Conservation (phyloP, 2,113 vertebrate genomes). For the Callopanchax toddi region DNA sequence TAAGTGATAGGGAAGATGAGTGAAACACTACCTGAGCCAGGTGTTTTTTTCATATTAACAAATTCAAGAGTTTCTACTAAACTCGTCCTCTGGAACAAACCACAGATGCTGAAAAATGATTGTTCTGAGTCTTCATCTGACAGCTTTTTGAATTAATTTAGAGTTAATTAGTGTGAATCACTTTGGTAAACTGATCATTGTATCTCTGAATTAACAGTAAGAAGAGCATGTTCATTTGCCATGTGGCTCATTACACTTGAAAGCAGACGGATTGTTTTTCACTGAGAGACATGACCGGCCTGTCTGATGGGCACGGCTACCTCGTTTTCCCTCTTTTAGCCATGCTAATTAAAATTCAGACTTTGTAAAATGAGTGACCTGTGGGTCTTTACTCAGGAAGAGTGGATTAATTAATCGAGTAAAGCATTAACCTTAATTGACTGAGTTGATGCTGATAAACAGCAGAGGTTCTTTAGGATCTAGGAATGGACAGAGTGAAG, state of each 20-base stretch:
- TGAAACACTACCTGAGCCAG: no score
- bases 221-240: constrained; percentile 19
- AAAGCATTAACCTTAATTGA: constrained; percentile 26
- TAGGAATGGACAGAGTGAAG: neutral
- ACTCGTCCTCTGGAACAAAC: neutral
- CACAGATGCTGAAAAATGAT: constrained; percentile 7
- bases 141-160: constrained; percentile 14
- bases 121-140: constrained; percentile 20
- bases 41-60: neutral
- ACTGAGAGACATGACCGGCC: neutral
- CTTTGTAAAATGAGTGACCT: constrained; percentile 16
- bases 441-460: constrained; percentile 16
- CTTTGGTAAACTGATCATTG: constrained; percentile 41
- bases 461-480: neutral
- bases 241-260: constrained; percentile 31
- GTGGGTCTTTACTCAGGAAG: constrained; percentile 7
- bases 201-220: constrained; percentile 37
- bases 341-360: constrained; percentile 8
- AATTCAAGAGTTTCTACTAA: neutral
- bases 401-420: constrained; percentile 28
- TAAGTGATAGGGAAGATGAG: neutral
- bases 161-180: constrained; percentile 35
- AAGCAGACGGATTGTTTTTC: constrained; percentile 22
- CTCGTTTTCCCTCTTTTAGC: neutral
- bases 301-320: neutral